These are phyloP conservation scores for Linnaemya tessellans DNA, from an alignment of 2,888 invertebrate genomes.

Conservation along the genomic window DNA sequence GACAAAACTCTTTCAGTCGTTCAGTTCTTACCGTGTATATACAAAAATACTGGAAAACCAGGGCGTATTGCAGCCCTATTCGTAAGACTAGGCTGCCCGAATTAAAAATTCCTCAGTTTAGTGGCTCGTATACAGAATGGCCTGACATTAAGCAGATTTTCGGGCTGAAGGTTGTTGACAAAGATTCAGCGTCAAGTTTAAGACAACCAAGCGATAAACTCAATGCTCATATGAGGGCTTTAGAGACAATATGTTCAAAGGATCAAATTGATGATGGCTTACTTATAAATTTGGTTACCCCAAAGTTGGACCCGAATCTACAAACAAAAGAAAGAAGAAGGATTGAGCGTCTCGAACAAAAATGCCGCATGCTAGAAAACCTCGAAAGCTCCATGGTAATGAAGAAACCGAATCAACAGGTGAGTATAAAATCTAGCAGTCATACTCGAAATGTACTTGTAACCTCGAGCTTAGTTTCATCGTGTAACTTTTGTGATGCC, in stretches of 20 bases:
- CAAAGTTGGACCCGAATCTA: too few relatives aligned
- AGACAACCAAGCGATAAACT: slow-evolving; percentile 66
- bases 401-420: slow-evolving; percentile 3
- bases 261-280: too few relatives aligned
- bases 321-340: too few relatives aligned
- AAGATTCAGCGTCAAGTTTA: slow-evolving; percentile 60
- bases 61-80: too few relatives aligned
- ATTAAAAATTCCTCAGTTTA: slow-evolving; percentile 65
- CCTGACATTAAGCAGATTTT: slow-evolving; percentile 70
- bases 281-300: too few relatives aligned
- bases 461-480: background rate
- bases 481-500: slow-evolving; percentile 48
- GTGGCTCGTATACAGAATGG: slow-evolving; percentile 65
- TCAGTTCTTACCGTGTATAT: too few relatives aligned
- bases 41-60: too few relatives aligned
- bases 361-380: slow-evolving; percentile 51
- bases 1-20: too few relatives aligned
- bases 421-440: slow-evolving; percentile 14
- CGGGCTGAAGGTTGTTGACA: slow-evolving; percentile 58
- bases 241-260: too few relatives aligned
- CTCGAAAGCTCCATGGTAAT: slow-evolving; percentile 28
- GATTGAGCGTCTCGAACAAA: slow-evolving; percentile 26
- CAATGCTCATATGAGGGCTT: slow-evolving; percentile 57
- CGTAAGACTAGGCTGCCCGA: slow-evolving; percentile 64
- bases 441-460: slow-evolving; percentile 42